Conservation (phyloP, 1,140 invertebrate species). For the Trichomalopsis sarcophagae region DNA sequence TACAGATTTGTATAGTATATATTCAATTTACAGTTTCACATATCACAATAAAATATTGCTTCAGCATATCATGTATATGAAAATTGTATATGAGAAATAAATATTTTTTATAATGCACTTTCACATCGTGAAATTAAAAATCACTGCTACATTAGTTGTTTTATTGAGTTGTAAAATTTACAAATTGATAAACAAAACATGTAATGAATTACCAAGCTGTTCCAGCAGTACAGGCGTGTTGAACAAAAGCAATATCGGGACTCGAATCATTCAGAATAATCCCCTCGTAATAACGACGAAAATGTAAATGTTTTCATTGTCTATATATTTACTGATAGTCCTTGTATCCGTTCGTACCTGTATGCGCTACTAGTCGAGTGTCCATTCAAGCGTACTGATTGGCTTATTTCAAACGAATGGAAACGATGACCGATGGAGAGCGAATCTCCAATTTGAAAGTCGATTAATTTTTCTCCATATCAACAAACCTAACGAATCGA, state of each 20-base stretch:
- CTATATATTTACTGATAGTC: neutral
- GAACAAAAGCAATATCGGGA: neutral
- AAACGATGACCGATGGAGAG: constrained; percentile 27
- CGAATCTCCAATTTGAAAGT: constrained; percentile 17
- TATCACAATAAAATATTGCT: too few relatives aligned
- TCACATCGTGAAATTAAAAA: too few relatives aligned
- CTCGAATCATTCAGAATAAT: neutral
- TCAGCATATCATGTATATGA: too few relatives aligned
- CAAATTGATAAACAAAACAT: too few relatives aligned
- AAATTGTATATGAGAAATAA: too few relatives aligned
- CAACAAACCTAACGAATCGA: neutral
- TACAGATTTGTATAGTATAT: too few relatives aligned
- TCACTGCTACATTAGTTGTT: too few relatives aligned
- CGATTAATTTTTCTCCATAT: constrained; percentile 23
- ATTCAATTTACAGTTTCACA: too few relatives aligned
- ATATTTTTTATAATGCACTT: too few relatives aligned
- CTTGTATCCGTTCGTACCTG: constrained; percentile 46
- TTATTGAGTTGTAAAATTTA: too few relatives aligned
- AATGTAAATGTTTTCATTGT: constrained; percentile 57
- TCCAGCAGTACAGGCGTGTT: too few relatives aligned
- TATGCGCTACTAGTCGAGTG: constrained; percentile 51
- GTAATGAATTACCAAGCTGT: too few relatives aligned
- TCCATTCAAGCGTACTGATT: constrained; percentile 60
- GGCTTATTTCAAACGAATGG: constrained; percentile 53
- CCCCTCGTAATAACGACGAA: constrained; percentile 31